Evolutionary conservation across 2,797 vertebrate species (phyloP).

Genomic region (Pipistrellus pygmaeus): DNA sequence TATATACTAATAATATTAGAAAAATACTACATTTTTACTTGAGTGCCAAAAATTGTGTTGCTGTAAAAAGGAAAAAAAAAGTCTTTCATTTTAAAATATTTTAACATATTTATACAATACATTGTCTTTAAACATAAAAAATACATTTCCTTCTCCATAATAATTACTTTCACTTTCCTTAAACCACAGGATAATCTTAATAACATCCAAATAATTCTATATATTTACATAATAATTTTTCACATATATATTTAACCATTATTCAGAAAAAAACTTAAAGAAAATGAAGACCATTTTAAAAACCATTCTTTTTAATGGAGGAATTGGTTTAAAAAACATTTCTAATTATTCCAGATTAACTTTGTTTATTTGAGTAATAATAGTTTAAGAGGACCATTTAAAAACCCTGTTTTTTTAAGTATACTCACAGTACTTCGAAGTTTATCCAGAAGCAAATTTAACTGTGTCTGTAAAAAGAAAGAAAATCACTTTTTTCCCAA

Average conservation of each 20-base stretch:
- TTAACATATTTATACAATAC: constrained; percentile 43
- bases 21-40: constrained; percentile 10
- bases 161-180: constrained; percentile 45
- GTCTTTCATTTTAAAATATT: constrained; percentile 15
- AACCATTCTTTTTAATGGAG: not conserved
- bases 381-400: not conserved
- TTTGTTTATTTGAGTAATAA: not conserved
- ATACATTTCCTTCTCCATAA: not conserved
- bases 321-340: constrained; percentile 18
- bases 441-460: constrained; percentile 98
- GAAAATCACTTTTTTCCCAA: constrained; percentile 67
- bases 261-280: constrained; percentile 34
- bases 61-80: not conserved
- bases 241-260: not conserved
- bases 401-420: not conserved
- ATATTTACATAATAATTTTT: constrained; percentile 52
- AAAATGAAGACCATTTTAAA: constrained; percentile 48
- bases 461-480: constrained; percentile 93
- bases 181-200: constrained; percentile 1
- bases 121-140: constrained; percentile 56
- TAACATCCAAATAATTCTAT: constrained; percentile 12
- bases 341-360: constrained; percentile 50
- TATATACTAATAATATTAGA: not conserved
- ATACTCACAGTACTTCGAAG: constrained; percentile 97
- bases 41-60: not conserved